These are phyloP conservation scores for Ceratitis capitata DNA, from an alignment of 1,140 invertebrate genomes.

Conservation along the genomic window DNA sequence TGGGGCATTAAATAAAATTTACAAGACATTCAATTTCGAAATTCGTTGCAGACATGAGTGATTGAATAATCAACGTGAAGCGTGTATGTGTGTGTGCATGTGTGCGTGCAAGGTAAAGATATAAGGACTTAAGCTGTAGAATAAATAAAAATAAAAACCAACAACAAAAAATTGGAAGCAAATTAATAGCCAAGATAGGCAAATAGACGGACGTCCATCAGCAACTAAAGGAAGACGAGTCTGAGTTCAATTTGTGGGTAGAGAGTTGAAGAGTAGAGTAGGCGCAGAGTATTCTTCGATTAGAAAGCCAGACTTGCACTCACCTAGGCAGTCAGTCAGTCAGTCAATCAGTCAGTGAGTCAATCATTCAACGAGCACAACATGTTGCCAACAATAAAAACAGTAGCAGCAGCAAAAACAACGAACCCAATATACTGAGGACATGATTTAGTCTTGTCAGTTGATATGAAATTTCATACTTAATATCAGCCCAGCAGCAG, in stretches of 20 bases:
- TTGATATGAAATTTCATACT: conserved; percentile 3
- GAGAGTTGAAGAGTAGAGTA: background rate
- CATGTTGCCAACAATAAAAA: conserved; percentile 5
- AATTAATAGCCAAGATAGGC: too few species aligned
- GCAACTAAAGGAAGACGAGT: too few species aligned
- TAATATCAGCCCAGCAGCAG: background rate
- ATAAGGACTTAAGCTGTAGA: background rate
- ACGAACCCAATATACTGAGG: background rate
- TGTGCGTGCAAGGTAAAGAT: background rate
- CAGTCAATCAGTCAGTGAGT: background rate
- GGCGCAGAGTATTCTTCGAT: background rate
- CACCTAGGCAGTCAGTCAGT: background rate
- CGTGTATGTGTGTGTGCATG: too few species aligned
- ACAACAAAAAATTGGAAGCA: too few species aligned
- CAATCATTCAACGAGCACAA: background rate
- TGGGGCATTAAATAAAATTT: background rate
- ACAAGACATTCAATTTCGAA: background rate
- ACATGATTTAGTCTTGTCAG: conserved; percentile 7
- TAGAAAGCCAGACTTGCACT: background rate
- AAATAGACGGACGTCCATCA: too few species aligned
- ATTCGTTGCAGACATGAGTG: background rate
- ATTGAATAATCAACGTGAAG: background rate
- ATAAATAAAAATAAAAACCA: background rate
- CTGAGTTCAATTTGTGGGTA: too few species aligned
- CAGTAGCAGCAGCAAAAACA: background rate